These are phyloP conservation scores for Cerceris ruficornis DNA, from an alignment of 2,888 invertebrate genomes.

Conservation along the genomic window DNA sequence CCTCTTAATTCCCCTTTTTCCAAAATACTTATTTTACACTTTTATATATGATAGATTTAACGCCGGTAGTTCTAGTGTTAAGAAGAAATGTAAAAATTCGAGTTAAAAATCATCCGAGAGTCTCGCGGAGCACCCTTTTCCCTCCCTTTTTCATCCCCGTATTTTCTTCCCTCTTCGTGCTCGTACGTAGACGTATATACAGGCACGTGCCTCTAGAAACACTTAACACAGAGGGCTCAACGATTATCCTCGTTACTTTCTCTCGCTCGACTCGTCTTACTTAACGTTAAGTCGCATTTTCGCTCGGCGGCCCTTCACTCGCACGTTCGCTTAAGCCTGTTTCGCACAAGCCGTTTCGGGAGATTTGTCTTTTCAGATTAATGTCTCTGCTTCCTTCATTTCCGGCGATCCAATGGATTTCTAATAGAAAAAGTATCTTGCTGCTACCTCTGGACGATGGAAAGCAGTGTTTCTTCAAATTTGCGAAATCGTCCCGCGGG, in stretches of 20 bases:
- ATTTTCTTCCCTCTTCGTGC: conserved; percentile 4
- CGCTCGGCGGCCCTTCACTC: conserved; percentile 20
- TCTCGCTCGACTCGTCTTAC: conserved; percentile 38
- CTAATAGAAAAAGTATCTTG: too few relatives aligned
- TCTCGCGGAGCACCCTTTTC: not conserved
- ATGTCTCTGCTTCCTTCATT: not conserved
- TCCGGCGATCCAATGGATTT: too few relatives aligned
- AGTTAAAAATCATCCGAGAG: too few relatives aligned
- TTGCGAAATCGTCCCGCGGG: too few relatives aligned
- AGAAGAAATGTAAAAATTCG: too few relatives aligned
- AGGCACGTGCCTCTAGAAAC: not conserved
- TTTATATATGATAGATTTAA: too few relatives aligned
- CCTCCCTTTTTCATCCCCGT: not conserved
- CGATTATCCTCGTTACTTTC: conserved; percentile 57
- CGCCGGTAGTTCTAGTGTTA: too few relatives aligned
- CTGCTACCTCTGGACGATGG: too few relatives aligned
- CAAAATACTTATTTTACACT: too few relatives aligned
- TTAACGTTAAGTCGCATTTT: conserved; percentile 35
- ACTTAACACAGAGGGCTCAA: conserved; percentile 4
- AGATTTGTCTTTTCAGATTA: not conserved
- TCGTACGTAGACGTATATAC: not conserved
- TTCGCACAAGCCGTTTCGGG: conserved; percentile 5
- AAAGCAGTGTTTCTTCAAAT: too few relatives aligned
- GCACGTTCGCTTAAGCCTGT: conserved; percentile 27
- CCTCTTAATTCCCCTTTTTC: too few relatives aligned